Evolutionary conservation across 2,113 vertebrate species (phyloP).

Genomic region (Cinclus cinclus): DNA sequence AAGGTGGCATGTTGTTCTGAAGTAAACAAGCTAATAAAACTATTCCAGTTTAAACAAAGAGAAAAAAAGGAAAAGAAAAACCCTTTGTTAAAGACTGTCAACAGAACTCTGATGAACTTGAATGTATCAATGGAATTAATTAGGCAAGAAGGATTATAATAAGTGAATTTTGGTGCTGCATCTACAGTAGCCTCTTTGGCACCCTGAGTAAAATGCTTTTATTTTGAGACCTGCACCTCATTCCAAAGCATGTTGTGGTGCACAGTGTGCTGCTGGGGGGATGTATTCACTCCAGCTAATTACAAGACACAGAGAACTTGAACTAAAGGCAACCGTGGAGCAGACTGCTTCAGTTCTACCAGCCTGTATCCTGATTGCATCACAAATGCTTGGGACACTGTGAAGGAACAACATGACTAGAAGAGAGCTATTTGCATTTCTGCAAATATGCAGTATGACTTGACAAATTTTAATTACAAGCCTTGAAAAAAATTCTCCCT

Average conservation of each 20-base stretch:
- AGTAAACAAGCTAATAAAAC: constrained; percentile 78
- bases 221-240: constrained; percentile 1
- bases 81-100: constrained; percentile 68
- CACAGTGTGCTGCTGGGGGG: constrained; percentile 49
- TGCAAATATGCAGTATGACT: neutral
- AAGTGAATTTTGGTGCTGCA: constrained; percentile 57
- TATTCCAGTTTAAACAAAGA: constrained; percentile 48
- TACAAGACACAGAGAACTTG: constrained; percentile 58
- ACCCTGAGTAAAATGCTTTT: constrained; percentile 42
- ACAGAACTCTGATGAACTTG: constrained; percentile 58
- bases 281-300: constrained; percentile 65
- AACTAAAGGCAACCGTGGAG: constrained; percentile 48
- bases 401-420: neutral
- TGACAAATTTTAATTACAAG: neutral
- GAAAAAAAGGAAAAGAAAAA: neutral
- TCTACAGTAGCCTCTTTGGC: constrained; percentile 60
- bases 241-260: constrained; percentile 47
- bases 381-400: constrained; percentile 19
- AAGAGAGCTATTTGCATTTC: neutral
- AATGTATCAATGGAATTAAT: constrained; percentile 74
- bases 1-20: constrained; percentile 68
- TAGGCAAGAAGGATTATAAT: constrained; percentile 65
- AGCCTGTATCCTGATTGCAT: constrained; percentile 10
- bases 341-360: constrained; percentile 49
- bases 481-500: neutral